Base-by-base conservation (phyloP, 2,888 invertebrate species). In the Pristionchus japonicus region DNA sequence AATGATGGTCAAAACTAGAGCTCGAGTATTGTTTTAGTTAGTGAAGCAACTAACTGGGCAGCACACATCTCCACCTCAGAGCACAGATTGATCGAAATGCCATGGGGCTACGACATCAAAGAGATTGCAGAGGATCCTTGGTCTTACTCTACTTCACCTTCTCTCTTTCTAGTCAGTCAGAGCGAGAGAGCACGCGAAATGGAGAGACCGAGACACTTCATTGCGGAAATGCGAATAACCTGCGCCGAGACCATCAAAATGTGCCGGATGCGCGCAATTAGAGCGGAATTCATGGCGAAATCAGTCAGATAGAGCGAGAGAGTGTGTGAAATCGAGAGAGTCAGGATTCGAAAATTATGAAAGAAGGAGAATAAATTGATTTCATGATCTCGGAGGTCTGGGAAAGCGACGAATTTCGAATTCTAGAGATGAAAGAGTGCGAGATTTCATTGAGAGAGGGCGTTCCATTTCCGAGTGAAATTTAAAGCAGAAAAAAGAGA, bases 211-310 rank as follows among this genome's bases (percentile, higher is more conserved):
- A 15, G 6, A 9, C 11, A 11, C 6, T 43, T 43, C 31, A 52
- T 34, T 6, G 52, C 7, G 52, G 17, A 37, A 83, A 83, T 77
- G 77, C 77, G 77, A 77, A 77, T 77, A 77, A 77, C 27, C 77
- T 77, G n/a, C 20, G 23, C 3, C 34, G 37, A 31, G 70, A 34
- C 70, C 70, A 70, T 70, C 31, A 70, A 70, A 70, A 70, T 70
- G 70, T 37, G 70, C 34, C 37, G 70, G 70, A 70, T 70, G 70
- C 31, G 70, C 37, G 70, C 34, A 70, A 70, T 70, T 70, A 70
- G 70, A 37, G 31, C 11, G 31, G 13, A 20, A 23, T 70, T 70
- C 70, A 40, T 34, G 31, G 20, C 27, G 64, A 34, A 70, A 31
- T 64, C 61, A n/a, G n/a, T n/a, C n/a, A n/a, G n/a, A n/a, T n/a